Conservation (phyloP, 2,113 vertebrate species). For the Ifrita kowaldi region DNA sequence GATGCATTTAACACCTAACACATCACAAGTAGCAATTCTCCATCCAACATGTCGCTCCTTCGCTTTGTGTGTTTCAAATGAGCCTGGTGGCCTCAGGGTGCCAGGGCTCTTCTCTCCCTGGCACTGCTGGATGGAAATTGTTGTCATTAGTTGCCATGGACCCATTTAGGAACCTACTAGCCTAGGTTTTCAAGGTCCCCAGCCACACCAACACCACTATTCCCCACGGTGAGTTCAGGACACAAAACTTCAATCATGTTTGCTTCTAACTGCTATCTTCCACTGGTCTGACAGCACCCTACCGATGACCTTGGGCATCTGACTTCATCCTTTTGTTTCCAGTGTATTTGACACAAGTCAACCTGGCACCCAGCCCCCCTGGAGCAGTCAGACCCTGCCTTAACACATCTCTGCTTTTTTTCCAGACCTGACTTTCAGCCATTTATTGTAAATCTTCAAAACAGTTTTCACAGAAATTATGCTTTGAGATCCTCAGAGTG, state of each 20-base stretch:
- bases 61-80: background rate
- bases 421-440: background rate
- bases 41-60: background rate
- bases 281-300: background rate
- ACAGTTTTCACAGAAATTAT: background rate
- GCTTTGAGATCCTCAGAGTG: background rate
- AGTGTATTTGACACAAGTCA: background rate
- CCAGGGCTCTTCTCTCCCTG: background rate
- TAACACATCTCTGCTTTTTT: background rate
- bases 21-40: background rate
- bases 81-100: background rate
- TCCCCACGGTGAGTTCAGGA: background rate
- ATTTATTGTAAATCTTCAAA: background rate
- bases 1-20: background rate
- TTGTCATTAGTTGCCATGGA: background rate
- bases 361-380: background rate
- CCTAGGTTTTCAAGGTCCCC: background rate
- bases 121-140: background rate
- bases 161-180: background rate
- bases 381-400: background rate
- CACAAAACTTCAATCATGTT: background rate
- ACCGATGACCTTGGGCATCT: background rate
- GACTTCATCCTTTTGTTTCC: background rate
- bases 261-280: background rate
- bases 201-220: background rate